These are phyloP conservation scores for Euplexia lucipara DNA, from an alignment of 2,888 invertebrate genomes.

Conservation along the genomic window DNA sequence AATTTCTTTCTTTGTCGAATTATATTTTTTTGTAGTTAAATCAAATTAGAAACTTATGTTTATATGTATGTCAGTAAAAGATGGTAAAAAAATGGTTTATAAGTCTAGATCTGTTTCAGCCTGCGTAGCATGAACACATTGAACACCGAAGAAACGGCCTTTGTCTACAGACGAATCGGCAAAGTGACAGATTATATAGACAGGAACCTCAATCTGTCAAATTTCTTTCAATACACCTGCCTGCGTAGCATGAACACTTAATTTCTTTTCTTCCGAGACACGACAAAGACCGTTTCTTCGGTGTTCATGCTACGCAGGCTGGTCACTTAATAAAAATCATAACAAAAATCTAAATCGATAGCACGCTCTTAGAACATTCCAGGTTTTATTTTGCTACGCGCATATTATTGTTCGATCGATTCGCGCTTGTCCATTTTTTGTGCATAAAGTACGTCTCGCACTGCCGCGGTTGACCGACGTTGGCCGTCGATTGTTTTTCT, in stretches of 20 bases:
- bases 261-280: too few species aligned
- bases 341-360: not conserved
- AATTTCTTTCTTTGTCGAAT: not conserved
- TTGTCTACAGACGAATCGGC: too few species aligned
- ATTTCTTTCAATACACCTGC: too few species aligned
- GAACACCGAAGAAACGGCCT: too few species aligned
- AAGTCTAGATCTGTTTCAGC: not conserved
- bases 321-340: too few species aligned
- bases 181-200: too few species aligned
- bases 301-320: too few species aligned
- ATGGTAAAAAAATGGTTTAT: not conserved
- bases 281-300: too few species aligned
- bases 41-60: not conserved
- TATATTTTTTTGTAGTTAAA: not conserved
- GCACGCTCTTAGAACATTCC: not conserved
- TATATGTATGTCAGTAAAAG: not conserved
- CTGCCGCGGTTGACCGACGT: constrained; percentile 63
- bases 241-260: too few species aligned
- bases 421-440: constrained; percentile 63
- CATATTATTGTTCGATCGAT: constrained; percentile 31
- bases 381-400: constrained; percentile 3
- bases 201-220: too few species aligned
- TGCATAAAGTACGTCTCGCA: constrained; percentile 54
- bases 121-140: not conserved
- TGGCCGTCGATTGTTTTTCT: constrained; percentile 67